Evolutionary conservation across 2,113 vertebrate genomes (phyloP).

Genomic region (Perca schrenkii): DNA sequence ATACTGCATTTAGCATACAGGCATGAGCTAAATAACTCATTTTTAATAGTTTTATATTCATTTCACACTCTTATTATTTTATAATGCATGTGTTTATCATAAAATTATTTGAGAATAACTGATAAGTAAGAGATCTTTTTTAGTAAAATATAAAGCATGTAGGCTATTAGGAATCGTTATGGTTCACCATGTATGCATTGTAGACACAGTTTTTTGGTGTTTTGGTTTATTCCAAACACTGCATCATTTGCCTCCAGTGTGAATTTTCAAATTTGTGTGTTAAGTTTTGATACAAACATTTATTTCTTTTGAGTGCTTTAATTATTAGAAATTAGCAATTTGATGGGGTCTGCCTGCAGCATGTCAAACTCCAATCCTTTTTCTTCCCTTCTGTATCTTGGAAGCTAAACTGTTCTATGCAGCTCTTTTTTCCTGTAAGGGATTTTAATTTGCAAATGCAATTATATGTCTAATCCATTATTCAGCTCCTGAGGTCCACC

Average conservation of each 20-base stretch:
- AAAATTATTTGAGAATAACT: neutral
- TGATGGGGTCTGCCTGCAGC: neutral
- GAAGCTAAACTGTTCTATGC: constrained; percentile 53
- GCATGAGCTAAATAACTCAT: neutral
- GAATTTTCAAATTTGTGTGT: neutral
- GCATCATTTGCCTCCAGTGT: neutral
- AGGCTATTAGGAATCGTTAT: neutral
- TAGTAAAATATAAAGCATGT: neutral
- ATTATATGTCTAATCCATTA: constrained; percentile 82
- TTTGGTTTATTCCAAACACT: neutral
- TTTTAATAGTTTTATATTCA: neutral
- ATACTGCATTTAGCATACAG: neutral
- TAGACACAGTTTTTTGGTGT: neutral
- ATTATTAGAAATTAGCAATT: neutral
- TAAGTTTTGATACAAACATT: neutral
- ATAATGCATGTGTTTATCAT: neutral
- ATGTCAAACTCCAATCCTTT: neutral
- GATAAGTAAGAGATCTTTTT: neutral
- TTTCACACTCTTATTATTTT: neutral
- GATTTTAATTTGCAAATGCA: constrained; percentile 88
- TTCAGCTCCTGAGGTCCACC: constrained; percentile 72
- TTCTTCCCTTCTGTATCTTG: constrained; percentile 23
- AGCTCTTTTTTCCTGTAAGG: constrained; percentile 52
- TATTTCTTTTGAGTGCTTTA: neutral
- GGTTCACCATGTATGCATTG: no score